Conservation (phyloP, 2,113 vertebrate genomes). For the Ranitomeya imitator region DNA sequence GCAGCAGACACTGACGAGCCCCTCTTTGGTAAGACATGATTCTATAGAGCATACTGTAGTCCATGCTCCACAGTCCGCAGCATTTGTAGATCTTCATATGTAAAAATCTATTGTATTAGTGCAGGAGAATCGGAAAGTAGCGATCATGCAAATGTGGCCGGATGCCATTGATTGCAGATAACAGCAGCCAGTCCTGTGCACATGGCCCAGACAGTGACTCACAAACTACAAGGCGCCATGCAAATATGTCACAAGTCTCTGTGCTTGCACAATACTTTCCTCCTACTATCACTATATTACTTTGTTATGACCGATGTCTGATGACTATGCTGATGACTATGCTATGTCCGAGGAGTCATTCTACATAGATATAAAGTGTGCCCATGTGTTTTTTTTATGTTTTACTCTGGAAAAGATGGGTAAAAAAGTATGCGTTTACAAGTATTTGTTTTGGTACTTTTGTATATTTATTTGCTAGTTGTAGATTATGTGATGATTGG, state of each 20-base stretch:
- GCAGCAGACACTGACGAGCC: neutral
- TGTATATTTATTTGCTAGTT: no score
- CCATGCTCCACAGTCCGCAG: neutral
- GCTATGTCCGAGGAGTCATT: neutral
- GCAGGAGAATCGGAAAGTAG: neutral
- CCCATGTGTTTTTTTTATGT: no score
- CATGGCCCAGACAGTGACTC: neutral
- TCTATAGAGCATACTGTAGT: neutral
- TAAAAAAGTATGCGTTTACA: no score
- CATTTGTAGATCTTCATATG: neutral
- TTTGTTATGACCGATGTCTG: neutral
- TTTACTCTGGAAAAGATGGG: no score
- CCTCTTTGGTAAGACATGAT: neutral
- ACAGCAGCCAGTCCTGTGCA: neutral
- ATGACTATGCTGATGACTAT: neutral
- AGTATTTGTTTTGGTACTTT: no score
- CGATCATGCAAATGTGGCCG: neutral
- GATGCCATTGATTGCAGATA: neutral
- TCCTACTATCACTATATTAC: neutral
- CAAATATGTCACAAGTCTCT: neutral
- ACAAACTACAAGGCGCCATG: neutral
- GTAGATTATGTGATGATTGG: no score
- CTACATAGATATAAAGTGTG: no score
- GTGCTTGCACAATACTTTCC: neutral
- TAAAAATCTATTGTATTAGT: neutral